phyloP scores from a whole-genome alignment of 2,113 vertebrate genomes.

The Grammomys surdaster region DNA sequence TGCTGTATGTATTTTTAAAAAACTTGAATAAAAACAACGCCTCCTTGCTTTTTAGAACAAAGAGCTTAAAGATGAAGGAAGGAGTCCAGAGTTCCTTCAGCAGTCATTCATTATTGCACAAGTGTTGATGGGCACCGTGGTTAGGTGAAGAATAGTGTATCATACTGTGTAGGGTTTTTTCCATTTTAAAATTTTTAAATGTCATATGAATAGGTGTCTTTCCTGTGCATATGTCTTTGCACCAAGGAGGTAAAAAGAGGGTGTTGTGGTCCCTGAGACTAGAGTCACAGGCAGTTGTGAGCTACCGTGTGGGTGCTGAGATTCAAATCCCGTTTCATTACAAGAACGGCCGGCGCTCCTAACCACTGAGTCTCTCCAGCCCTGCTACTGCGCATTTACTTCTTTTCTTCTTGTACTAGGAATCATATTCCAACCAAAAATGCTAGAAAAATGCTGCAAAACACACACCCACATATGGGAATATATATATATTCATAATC shows the following conservation, averaged over 20 bases:
- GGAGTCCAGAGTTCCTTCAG: background rate
- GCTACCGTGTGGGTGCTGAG: background rate
- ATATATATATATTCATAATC: too few relatives aligned
- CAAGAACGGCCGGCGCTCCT: background rate
- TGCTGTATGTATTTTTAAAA: background rate
- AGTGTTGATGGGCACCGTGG: background rate
- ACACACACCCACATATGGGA: too few relatives aligned
- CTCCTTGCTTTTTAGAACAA: constrained; percentile 23
- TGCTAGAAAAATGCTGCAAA: background rate
- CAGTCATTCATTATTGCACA: background rate
- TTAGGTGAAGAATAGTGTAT: background rate
- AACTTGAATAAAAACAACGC: background rate
- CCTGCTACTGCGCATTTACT: background rate
- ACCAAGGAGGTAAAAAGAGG: background rate
- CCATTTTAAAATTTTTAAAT: background rate
- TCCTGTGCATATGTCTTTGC: background rate
- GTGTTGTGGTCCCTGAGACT: background rate
- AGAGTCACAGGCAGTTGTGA: background rate
- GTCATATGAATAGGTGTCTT: background rate
- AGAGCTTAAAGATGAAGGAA: constrained; percentile 27
- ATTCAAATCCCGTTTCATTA: background rate
- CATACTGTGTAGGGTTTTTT: background rate
- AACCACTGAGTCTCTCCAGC: background rate
- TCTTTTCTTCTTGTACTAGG: background rate
- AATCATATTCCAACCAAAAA: background rate